Evolutionary conservation across 2,797 vertebrate species (phyloP).

Genomic region (Etheostoma perlongum): DNA sequence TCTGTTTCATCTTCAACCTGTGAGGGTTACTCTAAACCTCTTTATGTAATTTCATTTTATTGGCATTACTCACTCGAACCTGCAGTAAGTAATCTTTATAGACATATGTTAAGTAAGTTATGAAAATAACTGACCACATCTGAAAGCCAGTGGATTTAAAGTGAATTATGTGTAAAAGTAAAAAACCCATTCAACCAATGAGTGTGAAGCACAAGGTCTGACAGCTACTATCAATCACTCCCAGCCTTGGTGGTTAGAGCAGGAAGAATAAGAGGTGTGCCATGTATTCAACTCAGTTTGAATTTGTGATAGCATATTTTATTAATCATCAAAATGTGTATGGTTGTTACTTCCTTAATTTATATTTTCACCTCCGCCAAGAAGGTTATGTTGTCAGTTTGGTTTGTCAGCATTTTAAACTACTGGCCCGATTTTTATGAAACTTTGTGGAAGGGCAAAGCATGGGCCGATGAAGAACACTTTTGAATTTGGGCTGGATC

Average conservation of each 20-base stretch:
- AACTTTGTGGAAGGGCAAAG: too few relatives aligned
- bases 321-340: neutral
- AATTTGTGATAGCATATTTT: neutral
- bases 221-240: conserved; percentile 28
- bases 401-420: too few relatives aligned
- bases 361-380: neutral
- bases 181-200: conserved; percentile 13
- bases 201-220: conserved; percentile 18
- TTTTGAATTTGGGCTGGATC: too few relatives aligned
- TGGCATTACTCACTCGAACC: neutral
- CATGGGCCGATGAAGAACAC: too few relatives aligned
- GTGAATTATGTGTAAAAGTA: conserved; percentile 15
- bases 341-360: neutral
- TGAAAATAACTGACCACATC: conserved; percentile 24
- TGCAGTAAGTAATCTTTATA: neutral
- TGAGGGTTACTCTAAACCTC: conserved; percentile 2
- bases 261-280: conserved; percentile 11
- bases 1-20: conserved; percentile 22
- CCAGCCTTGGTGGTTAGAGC: neutral
- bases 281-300: conserved; percentile 7
- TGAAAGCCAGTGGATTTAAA: conserved; percentile 20
- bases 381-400: too few relatives aligned
- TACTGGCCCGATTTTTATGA: too few relatives aligned
- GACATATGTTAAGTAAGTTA: conserved; percentile 15
- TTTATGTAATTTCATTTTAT: conserved; percentile 5